Evolutionary conservation across 2,888 invertebrate species (phyloP), one percentile per base, ranked within the genome.

Genomic region (Limnephilus lunatus): DNA sequence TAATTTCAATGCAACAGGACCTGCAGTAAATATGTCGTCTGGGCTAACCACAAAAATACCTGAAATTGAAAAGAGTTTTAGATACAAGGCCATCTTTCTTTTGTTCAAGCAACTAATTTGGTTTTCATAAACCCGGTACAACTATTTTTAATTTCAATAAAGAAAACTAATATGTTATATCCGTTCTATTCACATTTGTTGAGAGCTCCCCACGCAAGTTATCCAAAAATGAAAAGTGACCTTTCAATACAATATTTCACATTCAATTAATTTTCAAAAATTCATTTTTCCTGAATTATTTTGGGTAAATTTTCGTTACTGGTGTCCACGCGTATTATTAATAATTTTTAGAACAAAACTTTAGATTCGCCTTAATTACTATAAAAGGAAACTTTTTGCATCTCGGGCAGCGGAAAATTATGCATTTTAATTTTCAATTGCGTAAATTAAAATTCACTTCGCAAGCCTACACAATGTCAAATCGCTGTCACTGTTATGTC

Each of bases 11-110:
- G 96, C 95, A 94, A 96, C 95, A 90, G 96, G 96, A 53, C 96
- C 95, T 91, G 97, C 96, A 92, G 95, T 96, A 94, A 98, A 96
- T 91, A 97, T 95, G 94, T 97, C 97, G 93, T 97, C 97, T 93
- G 97, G 96, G 31, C 97, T 97, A 90, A 97, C 97, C 53, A 98
- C 95, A 95, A 98, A 99, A 94, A 98, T 96, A 94, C 98, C 97
- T 97, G 89, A 39, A 81, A 89, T 89, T 31, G 30, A 19, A 80
- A 31, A 68, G 14, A 68, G n/a, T 68, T 25, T 86, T 53, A 48
- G 11, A 68, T 14, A 35, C 35, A 12, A 25, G 32, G n/a, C 31
- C 11, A 31, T 30, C 15, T 48, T 53, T 53, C 30, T 31, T 81
- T 81, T 81, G 81, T 81, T 81, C 3, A 14, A 81, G 31, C 31